Conservation (phyloP, 1,140 invertebrate species). For the Panagrolaimus sp. region DNA sequence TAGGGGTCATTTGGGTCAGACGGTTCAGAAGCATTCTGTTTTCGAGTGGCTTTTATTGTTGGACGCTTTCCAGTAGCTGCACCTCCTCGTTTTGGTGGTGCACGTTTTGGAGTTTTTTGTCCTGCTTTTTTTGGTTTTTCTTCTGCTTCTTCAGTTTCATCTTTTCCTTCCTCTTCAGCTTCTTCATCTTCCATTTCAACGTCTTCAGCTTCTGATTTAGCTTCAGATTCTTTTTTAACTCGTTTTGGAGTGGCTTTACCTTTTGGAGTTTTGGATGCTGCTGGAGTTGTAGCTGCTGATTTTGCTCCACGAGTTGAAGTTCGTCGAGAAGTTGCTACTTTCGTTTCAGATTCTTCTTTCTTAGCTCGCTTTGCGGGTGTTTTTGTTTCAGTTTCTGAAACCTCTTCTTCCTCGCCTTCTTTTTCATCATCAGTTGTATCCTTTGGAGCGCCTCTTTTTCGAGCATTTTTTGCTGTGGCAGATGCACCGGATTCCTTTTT, state of each 20-base stretch:
- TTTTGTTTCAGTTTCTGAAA: background rate
- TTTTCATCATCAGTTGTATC: conserved; percentile 14
- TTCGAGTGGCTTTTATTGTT: background rate
- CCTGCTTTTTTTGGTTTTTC: background rate
- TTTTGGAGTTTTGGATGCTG: background rate
- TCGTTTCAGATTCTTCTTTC: too few relatives aligned
- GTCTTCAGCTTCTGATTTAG: background rate
- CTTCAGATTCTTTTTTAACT: background rate
- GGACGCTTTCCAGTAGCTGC: too few relatives aligned
- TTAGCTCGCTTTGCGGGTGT: background rate
- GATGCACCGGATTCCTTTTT: conserved; percentile 3
- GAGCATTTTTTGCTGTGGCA: background rate
- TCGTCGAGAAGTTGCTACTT: too few relatives aligned
- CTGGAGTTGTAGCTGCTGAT: background rate
- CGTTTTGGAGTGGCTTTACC: too few relatives aligned
- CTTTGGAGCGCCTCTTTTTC: background rate
- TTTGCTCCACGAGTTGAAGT: too few relatives aligned
- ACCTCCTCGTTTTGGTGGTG: background rate
- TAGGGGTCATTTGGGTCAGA: conserved; percentile 11
- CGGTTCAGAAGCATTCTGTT: background rate
- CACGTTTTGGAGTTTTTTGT: conserved; percentile 13
- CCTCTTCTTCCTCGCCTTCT: background rate
- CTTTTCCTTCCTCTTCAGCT: background rate
- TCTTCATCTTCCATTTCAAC: background rate
- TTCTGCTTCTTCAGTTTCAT: background rate